phyloP scores from a whole-genome alignment of 2,113 vertebrate species.

The Ammospiza caudacuta region DNA sequence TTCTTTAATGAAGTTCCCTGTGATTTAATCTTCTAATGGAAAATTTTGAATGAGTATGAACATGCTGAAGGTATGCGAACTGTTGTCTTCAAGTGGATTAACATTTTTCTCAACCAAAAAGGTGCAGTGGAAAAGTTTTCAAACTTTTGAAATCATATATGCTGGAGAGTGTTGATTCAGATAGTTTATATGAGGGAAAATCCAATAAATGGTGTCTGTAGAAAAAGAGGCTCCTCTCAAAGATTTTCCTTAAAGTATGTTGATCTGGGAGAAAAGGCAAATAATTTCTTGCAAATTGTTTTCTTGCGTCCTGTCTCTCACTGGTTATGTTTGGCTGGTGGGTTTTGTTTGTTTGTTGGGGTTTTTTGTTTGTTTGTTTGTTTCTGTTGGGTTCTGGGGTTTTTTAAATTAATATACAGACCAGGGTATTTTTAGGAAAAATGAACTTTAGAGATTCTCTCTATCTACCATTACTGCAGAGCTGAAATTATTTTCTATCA shows the following conservation, averaged over 20 bases:
- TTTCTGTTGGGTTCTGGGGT: fast-evolving
- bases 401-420: fast-evolving
- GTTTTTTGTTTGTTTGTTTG: background rate
- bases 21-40: background rate
- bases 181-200: background rate
- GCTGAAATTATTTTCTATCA: background rate
- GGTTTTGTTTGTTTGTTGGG: background rate
- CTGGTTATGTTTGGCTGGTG: background rate
- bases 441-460: background rate
- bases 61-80: background rate
- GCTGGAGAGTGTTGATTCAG: background rate
- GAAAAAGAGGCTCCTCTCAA: background rate
- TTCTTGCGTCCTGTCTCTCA: background rate
- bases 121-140: background rate
- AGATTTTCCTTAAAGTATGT: background rate
- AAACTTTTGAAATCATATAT: background rate
- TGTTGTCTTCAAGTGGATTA: background rate
- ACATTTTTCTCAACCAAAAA: background rate
- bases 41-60: background rate
- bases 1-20: background rate
- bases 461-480: background rate
- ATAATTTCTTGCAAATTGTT: background rate
- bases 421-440: background rate
- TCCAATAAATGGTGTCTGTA: background rate
- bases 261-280: background rate